Percentiles rank a stretch among this genome's conserved stretches.
phyloP scores from a whole-genome alignment of 2,888 invertebrate species.

The Kuschelorhynchus macadamiae region DNA sequence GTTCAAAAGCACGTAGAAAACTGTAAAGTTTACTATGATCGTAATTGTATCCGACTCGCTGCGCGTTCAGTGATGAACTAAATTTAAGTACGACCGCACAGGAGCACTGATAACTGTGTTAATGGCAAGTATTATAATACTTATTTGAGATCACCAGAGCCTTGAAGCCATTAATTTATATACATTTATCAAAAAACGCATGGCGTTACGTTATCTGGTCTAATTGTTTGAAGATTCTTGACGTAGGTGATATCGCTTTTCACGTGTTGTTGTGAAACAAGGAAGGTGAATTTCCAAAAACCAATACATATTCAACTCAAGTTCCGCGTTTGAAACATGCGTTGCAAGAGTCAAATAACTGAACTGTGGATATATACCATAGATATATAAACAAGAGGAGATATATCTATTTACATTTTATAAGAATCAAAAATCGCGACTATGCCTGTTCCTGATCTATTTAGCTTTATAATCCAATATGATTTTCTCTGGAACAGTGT shows the following conservation, averaged over 20 bases:
- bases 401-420: too few relatives aligned
- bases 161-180: conserved; percentile 43
- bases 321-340: too few relatives aligned
- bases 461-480: too few relatives aligned
- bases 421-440: too few relatives aligned
- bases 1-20: conserved; percentile 2
- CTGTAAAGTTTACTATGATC: neutral
- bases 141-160: conserved; percentile 40
- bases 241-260: conserved; percentile 24
- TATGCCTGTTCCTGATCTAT: too few relatives aligned
- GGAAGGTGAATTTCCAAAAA: too few relatives aligned
- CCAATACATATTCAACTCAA: too few relatives aligned
- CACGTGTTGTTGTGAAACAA: conserved; percentile 15
- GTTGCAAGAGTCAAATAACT: too few relatives aligned
- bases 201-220: conserved; percentile 27
- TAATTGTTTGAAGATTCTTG: conserved; percentile 27
- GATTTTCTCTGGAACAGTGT: too few relatives aligned
- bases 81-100: conserved; percentile 27
- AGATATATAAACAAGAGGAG: too few relatives aligned
- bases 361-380: too few relatives aligned
- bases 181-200: conserved; percentile 36
- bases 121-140: conserved; percentile 39
- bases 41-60: conserved; percentile 18
- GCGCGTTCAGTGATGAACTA: conserved; percentile 40
- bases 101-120: conserved; percentile 33